These are phyloP conservation scores for Bufotes viridis DNA, from an alignment of 2,797 vertebrate genomes.

Conservation along the genomic window DNA sequence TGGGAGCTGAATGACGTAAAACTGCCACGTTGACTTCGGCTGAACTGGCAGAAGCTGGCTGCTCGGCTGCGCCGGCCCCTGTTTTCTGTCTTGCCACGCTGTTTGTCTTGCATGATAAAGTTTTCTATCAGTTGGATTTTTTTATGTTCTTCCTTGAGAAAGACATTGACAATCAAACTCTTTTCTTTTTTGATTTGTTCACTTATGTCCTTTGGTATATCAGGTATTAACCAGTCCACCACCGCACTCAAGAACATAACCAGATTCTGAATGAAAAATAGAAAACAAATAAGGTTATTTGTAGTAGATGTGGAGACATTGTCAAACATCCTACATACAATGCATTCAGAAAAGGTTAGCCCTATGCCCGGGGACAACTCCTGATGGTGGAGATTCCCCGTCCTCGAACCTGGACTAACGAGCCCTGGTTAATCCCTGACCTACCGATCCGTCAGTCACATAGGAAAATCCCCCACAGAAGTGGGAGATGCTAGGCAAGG, in stretches of 20 bases:
- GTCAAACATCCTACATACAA: too few relatives aligned
- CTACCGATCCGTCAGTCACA: too few relatives aligned
- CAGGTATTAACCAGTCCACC: constrained; percentile 95
- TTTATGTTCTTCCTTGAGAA: constrained; percentile 91
- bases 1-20: constrained; percentile 76
- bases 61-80: constrained; percentile 72
- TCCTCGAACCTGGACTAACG: too few relatives aligned
- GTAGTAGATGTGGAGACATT: neutral
- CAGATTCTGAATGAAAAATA: constrained; percentile 81
- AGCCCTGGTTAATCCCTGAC: too few relatives aligned
- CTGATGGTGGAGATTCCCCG: too few relatives aligned
- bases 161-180: constrained; percentile 88
- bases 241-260: constrained; percentile 95
- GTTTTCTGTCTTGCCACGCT: constrained; percentile 20
- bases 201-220: constrained; percentile 92
- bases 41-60: constrained; percentile 83
- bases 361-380: too few relatives aligned
- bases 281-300: neutral
- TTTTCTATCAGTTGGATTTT: constrained; percentile 89
- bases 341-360: too few relatives aligned
- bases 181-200: constrained; percentile 95
- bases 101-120: constrained; percentile 76
- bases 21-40: constrained; percentile 72
- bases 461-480: too few relatives aligned
- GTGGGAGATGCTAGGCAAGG: too few relatives aligned